Evolutionary conservation across 2,888 invertebrate species (phyloP).

Genomic region (Papilio protenor): DNA sequence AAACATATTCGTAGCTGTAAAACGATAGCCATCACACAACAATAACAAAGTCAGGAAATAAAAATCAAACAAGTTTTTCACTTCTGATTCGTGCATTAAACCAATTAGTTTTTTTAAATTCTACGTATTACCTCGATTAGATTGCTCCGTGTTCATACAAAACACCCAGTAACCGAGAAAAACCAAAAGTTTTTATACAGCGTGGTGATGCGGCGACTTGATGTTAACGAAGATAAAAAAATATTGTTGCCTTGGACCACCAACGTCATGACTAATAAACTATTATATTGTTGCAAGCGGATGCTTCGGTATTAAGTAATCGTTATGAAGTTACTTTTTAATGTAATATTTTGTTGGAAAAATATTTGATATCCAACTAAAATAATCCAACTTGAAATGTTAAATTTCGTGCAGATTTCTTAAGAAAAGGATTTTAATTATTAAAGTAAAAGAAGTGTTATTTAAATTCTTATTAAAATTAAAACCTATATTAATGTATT

Average conservation of each 20-base stretch:
- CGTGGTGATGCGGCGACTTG: constrained; percentile 48
- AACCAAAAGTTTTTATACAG: constrained; percentile 45
- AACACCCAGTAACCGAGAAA: constrained; percentile 46
- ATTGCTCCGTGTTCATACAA: constrained; percentile 28
- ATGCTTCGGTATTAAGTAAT: constrained; percentile 34
- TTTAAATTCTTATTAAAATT: background rate
- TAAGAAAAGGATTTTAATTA: background rate
- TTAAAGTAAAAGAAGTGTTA: background rate
- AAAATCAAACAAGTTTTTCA: background rate
- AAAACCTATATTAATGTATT: no score
- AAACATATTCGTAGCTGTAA: background rate
- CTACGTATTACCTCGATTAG: constrained; percentile 30
- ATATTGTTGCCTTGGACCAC: constrained; percentile 38
- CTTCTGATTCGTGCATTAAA: constrained; percentile 22
- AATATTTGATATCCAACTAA: background rate
- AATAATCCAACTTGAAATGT: background rate
- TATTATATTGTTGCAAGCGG: constrained; percentile 33
- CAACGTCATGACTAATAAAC: constrained; percentile 37
- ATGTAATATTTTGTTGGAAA: background rate
- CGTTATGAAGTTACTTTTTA: background rate
- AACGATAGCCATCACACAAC: background rate
- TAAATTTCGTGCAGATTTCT: no score
- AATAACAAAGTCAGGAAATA: background rate
- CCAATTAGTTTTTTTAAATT: constrained; percentile 42
- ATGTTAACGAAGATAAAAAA: constrained; percentile 45